Percentiles rank a stretch among this genome's conserved stretches.
Conservation (phyloP, 2,113 vertebrate species). For the Poeciliopsis turrubarensis region DNA sequence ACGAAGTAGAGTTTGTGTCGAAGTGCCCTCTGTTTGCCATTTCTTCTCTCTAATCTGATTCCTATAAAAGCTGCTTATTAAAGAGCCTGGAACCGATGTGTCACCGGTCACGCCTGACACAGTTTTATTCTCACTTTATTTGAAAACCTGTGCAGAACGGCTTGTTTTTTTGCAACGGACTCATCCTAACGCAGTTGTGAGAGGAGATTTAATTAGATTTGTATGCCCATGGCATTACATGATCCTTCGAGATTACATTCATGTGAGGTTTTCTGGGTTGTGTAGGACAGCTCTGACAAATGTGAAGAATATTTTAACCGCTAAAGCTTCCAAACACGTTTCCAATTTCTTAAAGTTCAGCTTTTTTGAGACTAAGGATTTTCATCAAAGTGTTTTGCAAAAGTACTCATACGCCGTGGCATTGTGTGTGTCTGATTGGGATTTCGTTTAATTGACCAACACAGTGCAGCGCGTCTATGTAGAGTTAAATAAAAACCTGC, state of each 20-base stretch:
- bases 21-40: constrained; percentile 17
- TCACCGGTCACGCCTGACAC: background rate
- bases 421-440: no score
- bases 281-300: background rate
- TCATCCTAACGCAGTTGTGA: constrained; percentile 13
- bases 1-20: constrained; percentile 12
- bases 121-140: background rate
- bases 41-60: constrained; percentile 54
- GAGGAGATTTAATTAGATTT: constrained; percentile 22
- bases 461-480: no score
- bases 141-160: background rate
- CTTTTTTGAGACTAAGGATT: background rate
- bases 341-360: background rate
- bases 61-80: constrained; percentile 53
- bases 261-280: background rate
- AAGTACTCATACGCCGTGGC: background rate
- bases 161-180: constrained; percentile 29
- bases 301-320: background rate
- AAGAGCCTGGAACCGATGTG: constrained; percentile 17
- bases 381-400: background rate
- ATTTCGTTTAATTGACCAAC: no score
- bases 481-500: no score
- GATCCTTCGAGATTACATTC: background rate
- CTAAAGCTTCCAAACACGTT: background rate
- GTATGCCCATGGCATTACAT: background rate